A percentile compares a stretch with the other conserved stretches of the same genome.
phyloP scores from a whole-genome alignment of 2,113 vertebrate genomes.

The Tenebrosternarchus preto region DNA sequence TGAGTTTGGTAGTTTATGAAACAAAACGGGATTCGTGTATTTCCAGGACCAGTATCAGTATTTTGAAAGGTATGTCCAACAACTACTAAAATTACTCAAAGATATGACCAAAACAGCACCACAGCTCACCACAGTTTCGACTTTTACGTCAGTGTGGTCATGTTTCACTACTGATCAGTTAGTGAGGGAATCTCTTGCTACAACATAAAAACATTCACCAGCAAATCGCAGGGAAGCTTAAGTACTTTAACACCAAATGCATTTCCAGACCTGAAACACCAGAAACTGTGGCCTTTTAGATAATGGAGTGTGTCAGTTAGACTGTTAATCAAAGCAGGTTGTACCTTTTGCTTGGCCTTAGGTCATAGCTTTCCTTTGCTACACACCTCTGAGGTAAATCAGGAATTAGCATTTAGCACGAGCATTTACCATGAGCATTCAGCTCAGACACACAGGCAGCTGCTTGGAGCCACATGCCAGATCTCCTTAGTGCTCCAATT shows the following conservation, averaged over 20 bases:
- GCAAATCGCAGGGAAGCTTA: not conserved
- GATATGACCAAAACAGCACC: not conserved
- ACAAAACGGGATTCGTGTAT: not conserved
- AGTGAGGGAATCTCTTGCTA: not conserved
- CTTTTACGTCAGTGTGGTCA: not conserved
- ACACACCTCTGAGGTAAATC: not conserved
- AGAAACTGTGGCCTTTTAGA: not conserved
- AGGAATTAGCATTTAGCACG: not conserved
- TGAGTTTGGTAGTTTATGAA: not conserved
- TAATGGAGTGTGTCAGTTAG: not conserved
- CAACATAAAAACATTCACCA: not conserved
- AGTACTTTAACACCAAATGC: too few relatives aligned
- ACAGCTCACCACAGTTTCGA: not conserved
- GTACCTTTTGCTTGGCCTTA: not conserved
- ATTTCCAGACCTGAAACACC: not conserved
- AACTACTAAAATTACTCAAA: slow-evolving; percentile 7
- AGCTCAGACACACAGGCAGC: not conserved
- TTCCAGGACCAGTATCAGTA: not conserved
- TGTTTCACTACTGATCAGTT: not conserved
- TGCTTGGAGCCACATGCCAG: slow-evolving; percentile 25
- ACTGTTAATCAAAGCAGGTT: not conserved
- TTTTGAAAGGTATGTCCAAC: not conserved
- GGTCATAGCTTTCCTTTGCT: not conserved
- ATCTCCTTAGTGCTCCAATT: not conserved
- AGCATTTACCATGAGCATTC: slow-evolving; percentile 12